A percentile compares a stretch with the other conserved stretches of the same genome.
These are phyloP conservation scores for Aelia acuminata DNA, from an alignment of 2,888 invertebrate genomes.

Conservation along the genomic window DNA sequence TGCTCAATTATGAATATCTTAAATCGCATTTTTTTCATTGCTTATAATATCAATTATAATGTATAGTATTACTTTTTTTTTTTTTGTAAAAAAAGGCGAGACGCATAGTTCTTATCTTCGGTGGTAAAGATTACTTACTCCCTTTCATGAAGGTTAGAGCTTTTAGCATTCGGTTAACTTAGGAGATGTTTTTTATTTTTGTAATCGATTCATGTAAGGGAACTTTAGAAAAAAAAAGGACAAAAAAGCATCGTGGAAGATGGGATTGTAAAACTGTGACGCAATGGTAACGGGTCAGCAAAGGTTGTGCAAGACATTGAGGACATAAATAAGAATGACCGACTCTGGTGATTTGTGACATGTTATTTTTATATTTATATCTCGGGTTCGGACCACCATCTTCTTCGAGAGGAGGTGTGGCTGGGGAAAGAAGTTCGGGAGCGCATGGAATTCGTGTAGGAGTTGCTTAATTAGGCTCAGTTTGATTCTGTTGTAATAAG, in stretches of 20 bases:
- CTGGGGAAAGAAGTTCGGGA: neutral
- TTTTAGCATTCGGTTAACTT: neutral
- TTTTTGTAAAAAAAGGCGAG: too few relatives aligned
- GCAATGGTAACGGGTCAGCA: neutral
- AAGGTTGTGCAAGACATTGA: slow-evolving; percentile 24
- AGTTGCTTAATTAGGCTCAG: neutral
- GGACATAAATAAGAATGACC: slow-evolving; percentile 37
- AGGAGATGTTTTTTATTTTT: too few relatives aligned
- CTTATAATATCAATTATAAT: too few relatives aligned
- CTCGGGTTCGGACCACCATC: neutral
- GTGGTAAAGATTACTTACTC: too few relatives aligned
- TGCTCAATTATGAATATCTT: too few relatives aligned
- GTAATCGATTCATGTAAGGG: neutral
- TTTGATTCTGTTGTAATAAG: neutral
- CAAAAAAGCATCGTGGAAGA: neutral
- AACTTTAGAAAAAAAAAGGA: neutral
- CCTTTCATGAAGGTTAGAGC: too few relatives aligned
- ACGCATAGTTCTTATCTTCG: too few relatives aligned
- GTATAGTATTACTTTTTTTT: too few relatives aligned
- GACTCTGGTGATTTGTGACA: neutral
- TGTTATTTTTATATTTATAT: slow-evolving; percentile 31
- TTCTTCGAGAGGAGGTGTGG: neutral
- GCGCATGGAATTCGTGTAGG: slow-evolving; percentile 8
- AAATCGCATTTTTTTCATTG: too few relatives aligned
- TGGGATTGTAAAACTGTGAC: slow-evolving; percentile 38